phyloP scores from a whole-genome alignment of 2,888 invertebrate species.

The Deroplatys truncata region DNA sequence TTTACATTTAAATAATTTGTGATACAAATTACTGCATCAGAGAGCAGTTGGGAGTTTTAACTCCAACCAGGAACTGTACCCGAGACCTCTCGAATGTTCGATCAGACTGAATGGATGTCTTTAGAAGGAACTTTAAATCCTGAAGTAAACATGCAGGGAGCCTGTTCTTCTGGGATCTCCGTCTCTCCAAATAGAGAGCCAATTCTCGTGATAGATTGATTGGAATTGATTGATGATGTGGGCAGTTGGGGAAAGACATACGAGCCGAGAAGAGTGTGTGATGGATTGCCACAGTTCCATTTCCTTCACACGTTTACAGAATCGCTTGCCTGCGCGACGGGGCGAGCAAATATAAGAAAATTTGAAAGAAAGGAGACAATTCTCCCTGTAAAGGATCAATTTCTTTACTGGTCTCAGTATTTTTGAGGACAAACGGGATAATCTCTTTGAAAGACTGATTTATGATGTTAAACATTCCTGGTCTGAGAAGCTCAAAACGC shows the following conservation, averaged over 20 bases:
- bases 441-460: no score
- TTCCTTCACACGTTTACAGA: background rate
- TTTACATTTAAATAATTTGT: no score
- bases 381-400: background rate
- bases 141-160: background rate
- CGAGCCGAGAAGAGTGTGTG: background rate
- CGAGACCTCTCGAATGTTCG: no score
- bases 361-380: no score
- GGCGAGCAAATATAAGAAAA: background rate
- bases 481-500: no score
- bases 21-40: no score
- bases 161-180: background rate
- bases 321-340: no score
- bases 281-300: background rate
- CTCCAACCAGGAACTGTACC: no score
- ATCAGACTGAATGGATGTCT: no score
- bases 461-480: no score
- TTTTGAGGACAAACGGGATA: no score
- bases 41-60: no score
- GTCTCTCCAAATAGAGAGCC: background rate
- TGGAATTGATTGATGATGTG: background rate
- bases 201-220: background rate
- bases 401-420: background rate
- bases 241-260: background rate
- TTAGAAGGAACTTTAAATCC: background rate